A percentile compares a stretch with the other conserved stretches of the same genome.
phyloP scores from a whole-genome alignment of 2,888 invertebrate species.

The Melanostoma scalare region DNA sequence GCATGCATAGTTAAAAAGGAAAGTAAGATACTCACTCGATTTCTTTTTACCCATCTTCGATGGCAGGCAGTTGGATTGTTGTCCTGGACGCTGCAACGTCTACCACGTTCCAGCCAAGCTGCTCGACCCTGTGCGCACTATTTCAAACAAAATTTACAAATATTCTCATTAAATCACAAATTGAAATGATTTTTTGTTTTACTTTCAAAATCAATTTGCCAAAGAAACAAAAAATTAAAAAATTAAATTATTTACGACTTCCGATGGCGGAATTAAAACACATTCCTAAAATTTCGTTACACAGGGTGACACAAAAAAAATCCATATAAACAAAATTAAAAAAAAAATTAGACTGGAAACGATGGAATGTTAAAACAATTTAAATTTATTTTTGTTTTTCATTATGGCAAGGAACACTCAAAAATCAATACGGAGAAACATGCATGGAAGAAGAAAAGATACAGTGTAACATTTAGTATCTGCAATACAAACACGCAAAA shows the following conservation, averaged over 20 bases:
- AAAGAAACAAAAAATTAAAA: conserved; percentile 22
- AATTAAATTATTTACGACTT: conserved; percentile 63
- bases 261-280: conserved; percentile 62
- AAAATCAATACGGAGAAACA: conserved; percentile 51
- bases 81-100: conserved; percentile 87
- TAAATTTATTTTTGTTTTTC: conserved; percentile 8
- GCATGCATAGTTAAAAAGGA: conserved; percentile 47
- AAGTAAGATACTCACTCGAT: conserved; percentile 86
- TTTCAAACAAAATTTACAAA: conserved; percentile 74
- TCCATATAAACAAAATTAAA: conserved; percentile 25
- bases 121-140: conserved; percentile 92
- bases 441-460: conserved; percentile 55
- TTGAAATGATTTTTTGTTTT: background rate
- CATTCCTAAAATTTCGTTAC: conserved; percentile 69
- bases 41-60: conserved; percentile 92
- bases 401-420: conserved; percentile 40
- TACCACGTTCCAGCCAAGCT: conserved; percentile 89
- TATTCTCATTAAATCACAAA: conserved; percentile 7
- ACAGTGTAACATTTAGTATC: conserved; percentile 23
- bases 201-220: background rate
- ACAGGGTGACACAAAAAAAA: conserved; percentile 64
- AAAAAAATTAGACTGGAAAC: conserved; percentile 16
- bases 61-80: conserved; percentile 84
- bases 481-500: conserved; percentile 31
- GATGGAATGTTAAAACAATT: conserved; percentile 56